Conservation (phyloP, 2,797 vertebrate genomes). For the Platyrinchus mystaceus region DNA sequence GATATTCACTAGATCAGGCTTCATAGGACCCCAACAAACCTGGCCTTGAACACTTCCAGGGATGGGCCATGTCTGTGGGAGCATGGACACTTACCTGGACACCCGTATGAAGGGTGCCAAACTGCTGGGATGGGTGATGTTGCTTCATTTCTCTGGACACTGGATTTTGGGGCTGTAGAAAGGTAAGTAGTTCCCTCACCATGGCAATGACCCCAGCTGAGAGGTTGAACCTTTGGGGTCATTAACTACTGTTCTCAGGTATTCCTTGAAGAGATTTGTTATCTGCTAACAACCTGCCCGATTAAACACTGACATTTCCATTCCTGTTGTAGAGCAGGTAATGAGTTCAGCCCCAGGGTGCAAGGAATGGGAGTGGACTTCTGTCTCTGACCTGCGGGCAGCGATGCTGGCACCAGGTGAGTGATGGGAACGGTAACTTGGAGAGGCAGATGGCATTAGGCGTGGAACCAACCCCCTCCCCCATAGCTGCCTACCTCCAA, state of each 20-base stretch:
- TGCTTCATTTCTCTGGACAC: background rate
- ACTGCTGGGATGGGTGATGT: background rate
- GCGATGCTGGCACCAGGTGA: background rate
- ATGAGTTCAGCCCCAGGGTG: background rate
- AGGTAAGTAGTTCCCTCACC: background rate
- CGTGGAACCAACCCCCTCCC: background rate
- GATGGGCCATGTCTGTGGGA: background rate
- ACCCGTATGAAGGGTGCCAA: background rate
- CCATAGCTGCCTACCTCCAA: background rate
- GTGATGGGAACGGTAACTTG: accelerated
- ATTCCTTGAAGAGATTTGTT: background rate
- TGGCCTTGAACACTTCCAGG: background rate
- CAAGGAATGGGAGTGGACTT: background rate
- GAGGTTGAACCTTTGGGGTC: background rate
- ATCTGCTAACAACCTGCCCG: background rate
- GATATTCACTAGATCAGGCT: background rate
- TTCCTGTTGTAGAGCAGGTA: background rate
- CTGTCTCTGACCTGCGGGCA: background rate
- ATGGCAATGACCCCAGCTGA: accelerated
- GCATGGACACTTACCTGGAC: background rate
- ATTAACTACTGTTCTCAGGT: background rate
- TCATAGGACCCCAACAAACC: background rate
- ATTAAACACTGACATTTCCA: background rate
- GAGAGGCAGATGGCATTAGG: accelerated
- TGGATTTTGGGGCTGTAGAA: background rate